Percentiles rank a stretch among this genome's conserved stretches.
phyloP scores from a whole-genome alignment of 2,113 vertebrate species.

The Leptocoma aspasia region DNA sequence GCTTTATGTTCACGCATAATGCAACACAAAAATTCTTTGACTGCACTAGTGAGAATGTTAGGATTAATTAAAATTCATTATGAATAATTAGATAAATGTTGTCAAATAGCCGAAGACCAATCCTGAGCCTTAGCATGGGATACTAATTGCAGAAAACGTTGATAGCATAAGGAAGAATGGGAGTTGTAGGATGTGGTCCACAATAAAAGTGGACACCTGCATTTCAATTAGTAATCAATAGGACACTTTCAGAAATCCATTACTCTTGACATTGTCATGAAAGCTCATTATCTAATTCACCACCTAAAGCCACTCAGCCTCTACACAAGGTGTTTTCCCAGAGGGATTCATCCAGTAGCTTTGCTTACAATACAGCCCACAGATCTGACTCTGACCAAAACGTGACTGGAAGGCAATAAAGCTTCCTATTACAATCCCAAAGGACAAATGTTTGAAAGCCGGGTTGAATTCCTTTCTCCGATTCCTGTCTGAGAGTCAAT shows the following conservation, averaged over 20 bases:
- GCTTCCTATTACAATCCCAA: neutral
- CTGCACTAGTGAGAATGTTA: neutral
- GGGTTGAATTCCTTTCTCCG: neutral
- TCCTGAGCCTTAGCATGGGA: neutral
- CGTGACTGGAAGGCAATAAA: neutral
- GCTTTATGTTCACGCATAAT: neutral
- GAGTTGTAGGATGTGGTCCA: neutral
- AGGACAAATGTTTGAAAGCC: conserved; percentile 24
- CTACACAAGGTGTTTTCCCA: neutral
- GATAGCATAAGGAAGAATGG: neutral
- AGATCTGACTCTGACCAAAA: neutral
- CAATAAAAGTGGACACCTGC: neutral
- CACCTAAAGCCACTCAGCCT: neutral
- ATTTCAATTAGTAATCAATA: neutral
- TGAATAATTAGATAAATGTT: neutral
- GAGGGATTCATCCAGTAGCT: neutral
- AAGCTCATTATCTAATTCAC: neutral
- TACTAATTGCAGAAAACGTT: neutral
- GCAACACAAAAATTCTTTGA: neutral
- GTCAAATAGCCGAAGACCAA: neutral
- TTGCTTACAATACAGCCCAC: neutral
- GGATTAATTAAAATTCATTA: neutral
- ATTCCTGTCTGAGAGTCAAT: neutral
- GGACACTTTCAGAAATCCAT: neutral
- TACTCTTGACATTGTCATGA: neutral